Percentiles rank a stretch among this genome's conserved stretches.
Conservation (phyloP, 2,797 vertebrate species). For the Brachyalestes nurse region DNA sequence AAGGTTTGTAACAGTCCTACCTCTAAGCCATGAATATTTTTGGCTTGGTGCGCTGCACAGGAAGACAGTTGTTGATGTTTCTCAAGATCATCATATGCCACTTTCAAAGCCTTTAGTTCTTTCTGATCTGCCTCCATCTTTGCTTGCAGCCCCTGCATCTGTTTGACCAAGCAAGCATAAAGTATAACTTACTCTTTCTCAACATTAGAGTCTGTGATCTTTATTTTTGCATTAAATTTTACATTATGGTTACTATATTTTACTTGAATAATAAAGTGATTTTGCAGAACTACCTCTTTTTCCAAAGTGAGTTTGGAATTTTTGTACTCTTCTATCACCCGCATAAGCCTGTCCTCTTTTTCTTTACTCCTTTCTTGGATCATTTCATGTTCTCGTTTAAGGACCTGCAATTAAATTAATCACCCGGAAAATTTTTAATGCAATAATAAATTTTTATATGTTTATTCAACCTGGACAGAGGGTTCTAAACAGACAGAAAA, state of each 20-base stretch:
- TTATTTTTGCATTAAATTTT: not conserved
- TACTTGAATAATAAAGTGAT: not conserved
- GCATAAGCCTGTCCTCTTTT: constrained; percentile 86
- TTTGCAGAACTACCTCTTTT: constrained; percentile 76
- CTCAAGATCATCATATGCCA: constrained; percentile 67
- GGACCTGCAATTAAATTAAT: constrained; percentile 99
- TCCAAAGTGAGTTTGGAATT: constrained; percentile 81
- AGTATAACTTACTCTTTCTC: not conserved
- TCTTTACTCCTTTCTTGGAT: constrained; percentile 88
- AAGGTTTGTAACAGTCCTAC: constrained; percentile 60
- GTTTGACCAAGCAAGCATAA: constrained; percentile 49
- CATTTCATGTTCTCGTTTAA: constrained; percentile 95
- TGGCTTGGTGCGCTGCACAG: constrained; percentile 59
- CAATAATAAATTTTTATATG: constrained; percentile 98
- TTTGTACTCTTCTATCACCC: constrained; percentile 82
- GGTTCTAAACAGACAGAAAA: constrained; percentile 87
- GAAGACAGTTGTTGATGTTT: constrained; percentile 61
- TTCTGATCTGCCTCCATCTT: constrained; percentile 70
- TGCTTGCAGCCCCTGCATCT: constrained; percentile 76
- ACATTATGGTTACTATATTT: not conserved
- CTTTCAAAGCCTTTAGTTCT: constrained; percentile 72
- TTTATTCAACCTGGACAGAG: constrained; percentile 93
- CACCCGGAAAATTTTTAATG: constrained; percentile 97
- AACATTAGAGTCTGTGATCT: not conserved
- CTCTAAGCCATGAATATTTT: constrained; percentile 66